Evolutionary conservation across 2,888 invertebrate genomes (phyloP).

Genomic region (Blastobasis adustella): DNA sequence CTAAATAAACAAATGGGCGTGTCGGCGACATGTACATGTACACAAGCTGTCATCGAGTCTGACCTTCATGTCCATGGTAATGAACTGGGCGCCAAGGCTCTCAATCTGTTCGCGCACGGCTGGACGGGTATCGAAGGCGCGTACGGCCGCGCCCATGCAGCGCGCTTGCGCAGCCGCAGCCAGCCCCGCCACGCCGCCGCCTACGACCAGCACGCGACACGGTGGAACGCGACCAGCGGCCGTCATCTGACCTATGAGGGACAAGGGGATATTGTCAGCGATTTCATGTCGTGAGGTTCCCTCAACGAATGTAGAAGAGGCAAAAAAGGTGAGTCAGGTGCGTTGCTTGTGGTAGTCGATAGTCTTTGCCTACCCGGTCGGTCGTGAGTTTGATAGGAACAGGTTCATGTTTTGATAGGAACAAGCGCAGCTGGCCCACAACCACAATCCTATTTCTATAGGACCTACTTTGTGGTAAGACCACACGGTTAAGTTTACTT

Average conservation of each 20-base stretch:
- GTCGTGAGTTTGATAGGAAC: too few relatives aligned
- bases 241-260: conserved; percentile 84
- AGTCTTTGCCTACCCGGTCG: too few relatives aligned
- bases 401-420: too few relatives aligned
- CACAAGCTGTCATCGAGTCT: conserved; percentile 4
- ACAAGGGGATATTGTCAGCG: too few relatives aligned
- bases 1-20: neutral
- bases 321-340: too few relatives aligned
- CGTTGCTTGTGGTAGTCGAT: too few relatives aligned
- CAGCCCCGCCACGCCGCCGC: conserved; percentile 92
- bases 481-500: too few relatives aligned
- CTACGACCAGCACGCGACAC: conserved; percentile 90
- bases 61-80: conserved; percentile 85
- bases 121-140: conserved; percentile 90
- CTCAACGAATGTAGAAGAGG: too few relatives aligned
- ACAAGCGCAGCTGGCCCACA: too few relatives aligned
- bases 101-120: conserved; percentile 90
- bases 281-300: too few relatives aligned
- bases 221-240: conserved; percentile 93
- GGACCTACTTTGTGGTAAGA: too few relatives aligned
- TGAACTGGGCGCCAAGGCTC: conserved; percentile 91
- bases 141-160: conserved; percentile 92
- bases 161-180: conserved; percentile 90
- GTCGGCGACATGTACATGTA: neutral
- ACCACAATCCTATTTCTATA: too few relatives aligned